Evolutionary conservation across 1,140 invertebrate genomes (phyloP), one percentile per base, ranked within the genome.

Genomic region (Pseudoatta argentina): DNA sequence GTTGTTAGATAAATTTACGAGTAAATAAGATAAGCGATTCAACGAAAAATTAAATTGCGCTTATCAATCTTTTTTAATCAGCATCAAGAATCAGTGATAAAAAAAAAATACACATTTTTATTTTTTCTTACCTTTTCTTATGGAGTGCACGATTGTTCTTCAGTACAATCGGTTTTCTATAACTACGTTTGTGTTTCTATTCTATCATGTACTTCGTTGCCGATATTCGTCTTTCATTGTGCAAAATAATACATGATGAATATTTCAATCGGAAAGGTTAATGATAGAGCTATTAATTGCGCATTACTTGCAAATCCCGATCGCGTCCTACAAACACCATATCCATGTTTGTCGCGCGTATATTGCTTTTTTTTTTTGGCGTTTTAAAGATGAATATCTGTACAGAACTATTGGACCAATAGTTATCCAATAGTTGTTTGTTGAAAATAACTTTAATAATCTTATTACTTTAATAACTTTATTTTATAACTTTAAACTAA

Each of bases 251-350:
- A 72, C 67, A 44, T 87, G 83, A 94, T 94, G 93, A 94, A 94
- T 94, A 94, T 94, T 94, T 86, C 93, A 78, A 77, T 48, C 72
- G 48, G 72, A 92, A 90, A 92, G 93, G 92, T 94, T 93, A 94
- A 94, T 94, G 91, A 91, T 92, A 92, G 91, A 92, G 76, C 88
- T 79, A 87, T 93, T 94, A 92, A 93, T 92, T 92, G 90, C 88
- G 92, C 83, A 91, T 93, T 90, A 89, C 89, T 92, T 94, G 93
- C 92, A 92, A 93, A 93, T 94, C 85, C 87, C 39, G 55, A 67
- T 73, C 72, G 71, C 24, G 44, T 73, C 16, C 48, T 21, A 87
- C 66, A 89, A 89, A 39, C 88, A 34, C 48, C 39, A 24, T 86
- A 83, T 83, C 39, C 30, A 78, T 78, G 27, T 66, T 72, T 12